These are phyloP conservation scores for Arremon aurantiirostris DNA, from an alignment of 2,797 vertebrate species.

Conservation along the genomic window DNA sequence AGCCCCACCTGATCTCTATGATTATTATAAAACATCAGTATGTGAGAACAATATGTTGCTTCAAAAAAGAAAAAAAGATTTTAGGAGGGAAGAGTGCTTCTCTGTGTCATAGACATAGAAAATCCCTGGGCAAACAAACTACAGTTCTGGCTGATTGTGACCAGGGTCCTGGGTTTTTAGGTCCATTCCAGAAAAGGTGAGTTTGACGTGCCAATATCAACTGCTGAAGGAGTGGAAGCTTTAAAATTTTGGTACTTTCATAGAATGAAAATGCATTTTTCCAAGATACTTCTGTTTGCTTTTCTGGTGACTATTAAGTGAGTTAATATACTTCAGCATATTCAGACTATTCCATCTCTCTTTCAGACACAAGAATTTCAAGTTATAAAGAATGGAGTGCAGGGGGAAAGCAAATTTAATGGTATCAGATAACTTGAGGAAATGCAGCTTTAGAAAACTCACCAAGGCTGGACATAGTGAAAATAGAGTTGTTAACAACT, in stretches of 20 bases:
- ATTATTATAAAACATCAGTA: background rate
- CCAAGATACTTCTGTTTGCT: background rate
- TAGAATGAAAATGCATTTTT: background rate
- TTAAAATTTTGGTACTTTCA: background rate
- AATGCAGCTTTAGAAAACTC: background rate
- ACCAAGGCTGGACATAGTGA: background rate
- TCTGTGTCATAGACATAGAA: background rate
- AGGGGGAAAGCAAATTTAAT: background rate
- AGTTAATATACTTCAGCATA: background rate
- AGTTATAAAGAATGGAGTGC: background rate
- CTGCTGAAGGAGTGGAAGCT: background rate
- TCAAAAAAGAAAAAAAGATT: background rate
- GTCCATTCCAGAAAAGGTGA: background rate
- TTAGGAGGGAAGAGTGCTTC: background rate
- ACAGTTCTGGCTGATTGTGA: background rate
- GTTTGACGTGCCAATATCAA: background rate
- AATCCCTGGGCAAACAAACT: background rate
- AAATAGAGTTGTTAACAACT: background rate
- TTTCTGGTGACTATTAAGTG: background rate
- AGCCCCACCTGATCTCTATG: background rate
- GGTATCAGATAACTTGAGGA: background rate
- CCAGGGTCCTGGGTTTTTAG: background rate
- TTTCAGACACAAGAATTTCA: background rate
- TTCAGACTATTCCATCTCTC: background rate
- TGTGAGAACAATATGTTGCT: background rate